These are phyloP conservation scores for Myiothlypis coronata DNA, from an alignment of 2,797 vertebrate genomes.

Conservation along the genomic window DNA sequence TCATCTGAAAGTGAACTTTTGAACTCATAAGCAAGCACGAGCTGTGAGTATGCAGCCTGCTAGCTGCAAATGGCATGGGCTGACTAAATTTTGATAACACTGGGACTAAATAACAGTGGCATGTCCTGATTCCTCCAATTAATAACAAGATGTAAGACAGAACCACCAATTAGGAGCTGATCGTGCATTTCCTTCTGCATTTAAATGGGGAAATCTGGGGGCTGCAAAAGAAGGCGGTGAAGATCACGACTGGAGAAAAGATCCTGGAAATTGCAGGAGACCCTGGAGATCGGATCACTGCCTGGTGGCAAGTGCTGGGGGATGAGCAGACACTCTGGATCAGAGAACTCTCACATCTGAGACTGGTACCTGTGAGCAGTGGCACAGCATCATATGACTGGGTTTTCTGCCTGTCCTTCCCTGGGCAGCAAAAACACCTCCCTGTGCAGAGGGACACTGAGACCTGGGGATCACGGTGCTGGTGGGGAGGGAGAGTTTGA, in stretches of 20 bases:
- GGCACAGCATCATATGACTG: not conserved
- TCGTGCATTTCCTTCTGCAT: not conserved
- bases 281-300: not conserved
- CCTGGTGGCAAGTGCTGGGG: not conserved
- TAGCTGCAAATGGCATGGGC: not conserved
- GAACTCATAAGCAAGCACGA: not conserved
- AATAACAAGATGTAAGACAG: not conserved
- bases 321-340: accelerated
- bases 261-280: not conserved
- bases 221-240: not conserved
- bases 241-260: not conserved
- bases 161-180: not conserved
- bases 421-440: not conserved
- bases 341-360: not conserved
- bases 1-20: conserved; percentile 38
- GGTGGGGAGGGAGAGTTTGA: not conserved
- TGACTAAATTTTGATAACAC: not conserved
- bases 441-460: not conserved
- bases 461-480: accelerated
- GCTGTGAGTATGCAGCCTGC: not conserved
- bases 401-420: not conserved
- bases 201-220: not conserved
- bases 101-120: not conserved
- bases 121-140: not conserved
- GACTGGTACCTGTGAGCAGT: not conserved